These are phyloP conservation scores for Campoletis raptor DNA, from an alignment of 2,888 invertebrate genomes.

Conservation along the genomic window DNA sequence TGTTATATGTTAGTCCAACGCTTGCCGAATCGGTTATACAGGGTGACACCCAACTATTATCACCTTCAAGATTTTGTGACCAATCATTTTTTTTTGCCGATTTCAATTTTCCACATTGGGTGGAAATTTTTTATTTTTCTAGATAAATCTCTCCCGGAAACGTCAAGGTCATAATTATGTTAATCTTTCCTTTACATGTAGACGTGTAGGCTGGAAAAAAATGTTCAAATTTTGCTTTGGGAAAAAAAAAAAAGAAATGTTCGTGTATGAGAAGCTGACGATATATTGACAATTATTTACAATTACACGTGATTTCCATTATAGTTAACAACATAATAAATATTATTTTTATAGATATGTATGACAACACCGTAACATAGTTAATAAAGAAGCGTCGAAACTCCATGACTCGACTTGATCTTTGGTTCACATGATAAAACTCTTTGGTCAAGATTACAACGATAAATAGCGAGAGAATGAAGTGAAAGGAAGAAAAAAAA, in stretches of 20 bases:
- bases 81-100: background rate
- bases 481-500: constrained; percentile 49
- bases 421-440: constrained; percentile 46
- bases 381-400: constrained; percentile 54
- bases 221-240: background rate
- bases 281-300: constrained; percentile 68
- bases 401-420: constrained; percentile 30
- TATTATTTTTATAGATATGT: constrained; percentile 40
- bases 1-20: constrained; percentile 5
- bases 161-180: background rate
- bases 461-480: constrained; percentile 33
- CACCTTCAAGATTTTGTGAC: too few relatives aligned
- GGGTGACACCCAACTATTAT: background rate
- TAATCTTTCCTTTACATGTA: background rate
- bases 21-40: constrained; percentile 31
- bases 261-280: constrained; percentile 58
- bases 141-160: background rate
- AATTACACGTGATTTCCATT: constrained; percentile 52
- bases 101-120: too few relatives aligned
- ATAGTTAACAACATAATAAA: constrained; percentile 61
- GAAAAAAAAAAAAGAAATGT: background rate
- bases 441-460: constrained; percentile 43
- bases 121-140: background rate
- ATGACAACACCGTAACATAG: constrained; percentile 2
- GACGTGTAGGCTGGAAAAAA: background rate